These are phyloP conservation scores for Panurus biarmicus DNA, from an alignment of 2,113 vertebrate species.

Conservation along the genomic window DNA sequence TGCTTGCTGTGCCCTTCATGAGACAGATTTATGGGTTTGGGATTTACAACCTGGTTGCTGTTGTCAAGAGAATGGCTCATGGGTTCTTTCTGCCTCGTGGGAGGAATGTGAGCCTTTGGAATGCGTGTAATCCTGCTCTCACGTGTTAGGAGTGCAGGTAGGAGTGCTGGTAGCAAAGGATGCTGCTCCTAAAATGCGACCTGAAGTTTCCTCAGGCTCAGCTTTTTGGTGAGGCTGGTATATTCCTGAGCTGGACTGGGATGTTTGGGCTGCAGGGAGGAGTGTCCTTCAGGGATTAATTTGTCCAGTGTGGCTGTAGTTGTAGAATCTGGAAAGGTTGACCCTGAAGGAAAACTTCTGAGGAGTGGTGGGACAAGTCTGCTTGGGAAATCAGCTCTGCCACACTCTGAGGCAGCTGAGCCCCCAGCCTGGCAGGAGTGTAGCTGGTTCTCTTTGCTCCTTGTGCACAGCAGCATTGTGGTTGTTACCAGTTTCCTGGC, in stretches of 20 bases:
- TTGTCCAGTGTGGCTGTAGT: background rate
- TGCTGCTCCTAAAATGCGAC: background rate
- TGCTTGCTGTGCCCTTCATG: background rate
- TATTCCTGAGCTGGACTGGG: background rate
- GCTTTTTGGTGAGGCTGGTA: background rate
- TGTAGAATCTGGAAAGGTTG: background rate
- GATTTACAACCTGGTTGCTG: background rate
- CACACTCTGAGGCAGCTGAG: background rate
- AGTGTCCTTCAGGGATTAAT: background rate
- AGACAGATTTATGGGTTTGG: background rate
- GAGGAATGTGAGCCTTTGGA: background rate
- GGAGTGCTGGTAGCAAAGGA: background rate
- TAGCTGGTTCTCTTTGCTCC: background rate
- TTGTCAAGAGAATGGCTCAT: background rate
- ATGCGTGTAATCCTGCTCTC: fast-evolving
- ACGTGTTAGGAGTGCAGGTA: fast-evolving
- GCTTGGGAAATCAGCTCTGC: background rate
- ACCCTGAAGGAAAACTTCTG: background rate
- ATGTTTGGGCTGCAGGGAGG: background rate
- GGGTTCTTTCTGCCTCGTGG: background rate
- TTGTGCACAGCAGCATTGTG: background rate
- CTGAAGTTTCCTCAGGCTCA: background rate
- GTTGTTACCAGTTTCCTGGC: background rate
- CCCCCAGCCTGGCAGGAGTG: background rate
- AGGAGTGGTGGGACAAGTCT: background rate